phyloP scores from a whole-genome alignment of 2,113 vertebrate genomes.

The Montifringilla adamsi region DNA sequence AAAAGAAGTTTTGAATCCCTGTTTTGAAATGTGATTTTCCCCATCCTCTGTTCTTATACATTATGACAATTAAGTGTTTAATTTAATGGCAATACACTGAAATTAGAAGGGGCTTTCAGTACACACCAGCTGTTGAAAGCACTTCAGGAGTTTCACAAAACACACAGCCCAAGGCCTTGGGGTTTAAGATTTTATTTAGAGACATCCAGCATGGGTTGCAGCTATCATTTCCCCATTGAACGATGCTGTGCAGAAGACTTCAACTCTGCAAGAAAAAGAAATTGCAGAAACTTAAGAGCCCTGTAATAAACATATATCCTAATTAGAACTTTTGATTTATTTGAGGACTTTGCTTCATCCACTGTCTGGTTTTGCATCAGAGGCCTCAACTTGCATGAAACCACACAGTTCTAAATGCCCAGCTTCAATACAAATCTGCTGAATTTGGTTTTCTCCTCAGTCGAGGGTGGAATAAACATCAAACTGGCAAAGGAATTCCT shows the following conservation, averaged over 20 bases:
- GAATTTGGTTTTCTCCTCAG: neutral
- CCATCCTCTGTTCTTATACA: rapidly evolving
- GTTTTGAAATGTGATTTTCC: neutral
- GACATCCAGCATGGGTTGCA: neutral
- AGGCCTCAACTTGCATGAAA: neutral
- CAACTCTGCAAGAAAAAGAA: slow-evolving; percentile 47
- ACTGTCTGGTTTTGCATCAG: neutral
- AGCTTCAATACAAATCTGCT: neutral
- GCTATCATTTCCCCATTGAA: neutral
- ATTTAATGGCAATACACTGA: neutral
- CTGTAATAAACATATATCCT: neutral
- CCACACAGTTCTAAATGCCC: neutral
- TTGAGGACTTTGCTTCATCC: neutral
- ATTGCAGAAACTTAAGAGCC: neutral
- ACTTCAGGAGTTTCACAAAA: neutral
- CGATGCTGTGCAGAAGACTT: neutral
- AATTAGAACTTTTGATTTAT: neutral
- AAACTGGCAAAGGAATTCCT: neutral
- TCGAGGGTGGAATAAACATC: neutral
- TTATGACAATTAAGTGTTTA: neutral
- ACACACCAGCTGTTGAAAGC: neutral
- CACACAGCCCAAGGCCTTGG: neutral
- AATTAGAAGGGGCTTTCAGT: neutral
- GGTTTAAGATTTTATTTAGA: slow-evolving; percentile 71
- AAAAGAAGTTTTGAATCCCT: neutral